Percentiles rank a stretch among this genome's conserved stretches.
These are phyloP conservation scores for Caenorhabditis panamensis DNA, from an alignment of 2,888 invertebrate species.

Conservation along the genomic window DNA sequence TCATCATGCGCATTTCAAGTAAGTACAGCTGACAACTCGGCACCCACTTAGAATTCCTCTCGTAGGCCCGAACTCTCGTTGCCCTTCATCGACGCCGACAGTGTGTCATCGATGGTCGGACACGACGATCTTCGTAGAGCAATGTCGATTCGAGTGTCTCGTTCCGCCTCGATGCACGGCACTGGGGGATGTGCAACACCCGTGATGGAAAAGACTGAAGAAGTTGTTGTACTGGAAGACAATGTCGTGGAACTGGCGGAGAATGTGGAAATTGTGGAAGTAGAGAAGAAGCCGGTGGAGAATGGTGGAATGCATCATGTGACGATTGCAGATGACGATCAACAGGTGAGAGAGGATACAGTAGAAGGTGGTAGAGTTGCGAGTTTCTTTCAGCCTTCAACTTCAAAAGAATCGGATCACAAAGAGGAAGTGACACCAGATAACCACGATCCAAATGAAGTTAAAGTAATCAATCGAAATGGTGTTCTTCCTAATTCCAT, in stretches of 20 bases:
- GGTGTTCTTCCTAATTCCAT: no score
- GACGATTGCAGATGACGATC: constrained; percentile 43
- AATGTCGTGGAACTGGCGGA: neutral
- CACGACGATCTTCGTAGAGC: constrained; percentile 68
- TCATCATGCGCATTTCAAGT: constrained; percentile 61
- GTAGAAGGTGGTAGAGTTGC: neutral
- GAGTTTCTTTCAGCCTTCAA: constrained; percentile 43
- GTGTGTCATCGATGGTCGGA: constrained; percentile 71
- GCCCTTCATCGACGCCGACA: constrained; percentile 80
- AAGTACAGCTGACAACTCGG: constrained; percentile 4
- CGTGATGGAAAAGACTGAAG: constrained; percentile 5
- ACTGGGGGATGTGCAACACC: constrained; percentile 1
- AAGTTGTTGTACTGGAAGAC: neutral
- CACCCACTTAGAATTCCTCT: constrained; percentile 5
- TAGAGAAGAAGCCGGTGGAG: constrained; percentile 11
- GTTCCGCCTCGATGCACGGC: constrained; percentile 19
- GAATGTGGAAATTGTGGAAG: constrained; percentile 1
- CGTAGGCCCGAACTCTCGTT: constrained; percentile 68
- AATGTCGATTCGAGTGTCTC: constrained; percentile 38
- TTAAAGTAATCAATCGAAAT: constrained; percentile 43
- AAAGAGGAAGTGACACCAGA: constrained; percentile 48
- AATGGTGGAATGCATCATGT: constrained; percentile 52
- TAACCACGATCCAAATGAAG: constrained; percentile 44
- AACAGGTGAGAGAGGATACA: constrained; percentile 27
- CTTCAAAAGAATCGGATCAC: constrained; percentile 49